phyloP scores from a whole-genome alignment of 2,797 vertebrate genomes.

The Peromyscus eremicus region DNA sequence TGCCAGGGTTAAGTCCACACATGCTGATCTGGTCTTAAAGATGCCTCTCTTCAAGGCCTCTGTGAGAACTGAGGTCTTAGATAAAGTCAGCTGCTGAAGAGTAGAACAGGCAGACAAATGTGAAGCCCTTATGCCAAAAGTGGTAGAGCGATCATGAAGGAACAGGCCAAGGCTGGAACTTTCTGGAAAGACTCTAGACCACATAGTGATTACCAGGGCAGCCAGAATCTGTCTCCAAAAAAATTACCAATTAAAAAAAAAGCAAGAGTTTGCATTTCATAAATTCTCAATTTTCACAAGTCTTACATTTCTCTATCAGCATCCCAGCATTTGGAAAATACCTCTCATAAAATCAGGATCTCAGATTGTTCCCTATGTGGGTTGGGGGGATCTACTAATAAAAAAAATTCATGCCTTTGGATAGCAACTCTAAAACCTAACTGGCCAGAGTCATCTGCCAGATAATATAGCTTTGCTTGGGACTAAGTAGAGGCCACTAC shows the following conservation, averaged over 20 bases:
- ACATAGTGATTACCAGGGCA: background rate
- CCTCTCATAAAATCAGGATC: background rate
- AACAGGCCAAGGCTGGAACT: background rate
- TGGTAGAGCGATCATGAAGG: background rate
- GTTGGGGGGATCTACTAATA: background rate
- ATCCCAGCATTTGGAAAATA: constrained; percentile 49
- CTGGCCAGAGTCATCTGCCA: background rate
- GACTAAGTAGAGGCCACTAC: background rate
- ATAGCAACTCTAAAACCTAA: background rate
- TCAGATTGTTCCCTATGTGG: background rate
- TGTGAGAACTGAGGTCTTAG: background rate
- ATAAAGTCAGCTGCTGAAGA: background rate
- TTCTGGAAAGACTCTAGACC: background rate
- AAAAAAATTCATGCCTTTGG: background rate
- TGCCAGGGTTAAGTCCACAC: background rate
- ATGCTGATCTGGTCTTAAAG: background rate
- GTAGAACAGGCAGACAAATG: background rate
- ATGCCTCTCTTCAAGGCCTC: background rate
- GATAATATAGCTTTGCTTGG: background rate
- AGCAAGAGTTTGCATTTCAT: constrained; percentile 15
- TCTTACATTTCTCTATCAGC: background rate
- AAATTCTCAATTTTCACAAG: background rate
- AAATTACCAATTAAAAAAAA: background rate
- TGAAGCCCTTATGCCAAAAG: background rate
- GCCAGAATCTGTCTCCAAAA: background rate